These are phyloP conservation scores for Notolepis coatsorum DNA, from an alignment of 2,797 vertebrate species.

Conservation along the genomic window DNA sequence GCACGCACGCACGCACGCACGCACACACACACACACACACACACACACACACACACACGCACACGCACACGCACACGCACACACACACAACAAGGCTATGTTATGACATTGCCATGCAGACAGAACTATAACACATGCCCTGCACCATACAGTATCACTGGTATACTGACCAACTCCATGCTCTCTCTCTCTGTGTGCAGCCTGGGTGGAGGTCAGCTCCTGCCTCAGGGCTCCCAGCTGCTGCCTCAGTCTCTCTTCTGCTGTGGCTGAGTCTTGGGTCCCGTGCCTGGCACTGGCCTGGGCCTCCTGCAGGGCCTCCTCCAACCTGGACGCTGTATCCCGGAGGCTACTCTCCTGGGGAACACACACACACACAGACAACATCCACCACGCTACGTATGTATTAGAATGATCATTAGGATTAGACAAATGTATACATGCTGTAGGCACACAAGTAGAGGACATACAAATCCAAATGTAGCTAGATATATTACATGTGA, in stretches of 20 bases:
- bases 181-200: conserved; percentile 47
- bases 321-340: conserved; percentile 45
- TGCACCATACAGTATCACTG: too few relatives aligned
- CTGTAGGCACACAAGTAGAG: too few relatives aligned
- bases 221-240: too few relatives aligned
- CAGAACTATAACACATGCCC: too few relatives aligned
- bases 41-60: background rate
- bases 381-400: background rate
- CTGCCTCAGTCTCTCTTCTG: conserved; percentile 52
- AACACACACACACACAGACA: background rate
- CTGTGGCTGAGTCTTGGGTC: conserved; percentile 26
- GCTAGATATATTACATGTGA: too few relatives aligned
- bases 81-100: background rate
- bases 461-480: too few relatives aligned
- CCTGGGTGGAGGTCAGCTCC: conserved; percentile 53
- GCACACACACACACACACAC: background rate
- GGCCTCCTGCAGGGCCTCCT: conserved; percentile 50
- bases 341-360: conserved; percentile 43
- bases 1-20: background rate
- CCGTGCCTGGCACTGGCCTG: conserved; percentile 39
- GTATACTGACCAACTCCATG: conserved; percentile 33
- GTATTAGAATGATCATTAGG: background rate
- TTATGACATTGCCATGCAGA: too few relatives aligned
- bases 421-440: background rate
- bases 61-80: background rate